These are phyloP conservation scores for Litoditis marina DNA, from an alignment of 2,888 invertebrate species.

Conservation along the genomic window DNA sequence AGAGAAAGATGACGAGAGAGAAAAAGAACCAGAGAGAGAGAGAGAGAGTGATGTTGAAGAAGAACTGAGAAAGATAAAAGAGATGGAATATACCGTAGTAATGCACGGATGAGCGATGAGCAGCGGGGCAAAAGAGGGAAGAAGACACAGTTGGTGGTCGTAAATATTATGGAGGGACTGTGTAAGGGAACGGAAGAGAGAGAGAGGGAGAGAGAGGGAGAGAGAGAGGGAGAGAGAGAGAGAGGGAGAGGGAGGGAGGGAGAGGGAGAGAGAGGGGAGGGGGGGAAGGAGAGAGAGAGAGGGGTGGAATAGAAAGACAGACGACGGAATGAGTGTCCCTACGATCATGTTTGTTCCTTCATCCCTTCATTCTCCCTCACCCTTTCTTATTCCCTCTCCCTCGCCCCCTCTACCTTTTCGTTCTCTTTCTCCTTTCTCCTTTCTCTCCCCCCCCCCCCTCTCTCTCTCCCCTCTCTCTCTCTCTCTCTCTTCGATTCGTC, in stretches of 20 bases:
- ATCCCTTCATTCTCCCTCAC: not conserved
- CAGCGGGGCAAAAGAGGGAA: too few species aligned
- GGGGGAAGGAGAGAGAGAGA: not conserved
- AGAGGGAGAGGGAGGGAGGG: not conserved
- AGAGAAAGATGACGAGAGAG: not conserved
- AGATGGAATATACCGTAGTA: too few species aligned
- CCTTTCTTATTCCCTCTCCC: not conserved
- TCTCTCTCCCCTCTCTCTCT: conserved; percentile 8
- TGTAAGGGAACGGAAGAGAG: not conserved
- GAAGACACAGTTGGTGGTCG: not conserved
- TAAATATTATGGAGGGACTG: not conserved
- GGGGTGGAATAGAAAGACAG: not conserved
- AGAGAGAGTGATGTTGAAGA: not conserved
- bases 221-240: not conserved
- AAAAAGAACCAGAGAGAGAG: not conserved
- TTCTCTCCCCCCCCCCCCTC: not conserved
- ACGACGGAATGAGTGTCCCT: not conserved
- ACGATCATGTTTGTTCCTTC: not conserved
- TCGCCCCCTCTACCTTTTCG: not conserved
- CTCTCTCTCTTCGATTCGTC: conserved; percentile 3
- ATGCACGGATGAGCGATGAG: too few species aligned
- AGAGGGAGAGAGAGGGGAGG: not conserved
- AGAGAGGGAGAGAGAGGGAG: not conserved
- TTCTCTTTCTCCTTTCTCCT: not conserved
- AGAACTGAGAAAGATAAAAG: too few species aligned